Percentiles rank a stretch among this genome's conserved stretches.
Evolutionary conservation across 1,140 invertebrate species (phyloP).

Genomic region (Drosophila sechellia): DNA sequence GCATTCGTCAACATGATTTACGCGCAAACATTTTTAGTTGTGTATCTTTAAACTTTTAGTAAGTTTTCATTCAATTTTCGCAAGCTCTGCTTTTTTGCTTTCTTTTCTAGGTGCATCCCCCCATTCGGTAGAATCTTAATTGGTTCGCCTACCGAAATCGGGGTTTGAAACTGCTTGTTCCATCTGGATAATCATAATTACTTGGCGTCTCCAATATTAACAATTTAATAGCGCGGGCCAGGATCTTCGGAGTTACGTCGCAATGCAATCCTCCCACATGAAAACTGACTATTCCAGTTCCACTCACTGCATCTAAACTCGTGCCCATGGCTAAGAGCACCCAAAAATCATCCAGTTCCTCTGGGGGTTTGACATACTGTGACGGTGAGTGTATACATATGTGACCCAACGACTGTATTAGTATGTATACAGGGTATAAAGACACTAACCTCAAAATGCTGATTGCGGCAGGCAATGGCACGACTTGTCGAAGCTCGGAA

Average conservation of each 20-base stretch:
- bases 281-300: background rate
- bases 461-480: slow-evolving; percentile 60
- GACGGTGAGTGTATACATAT: background rate
- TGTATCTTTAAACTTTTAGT: slow-evolving; percentile 11
- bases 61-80: slow-evolving; percentile 41
- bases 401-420: slow-evolving; percentile 6
- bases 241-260: no score
- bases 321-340: background rate
- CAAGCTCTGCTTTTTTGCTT: background rate
- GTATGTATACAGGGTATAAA: slow-evolving; percentile 44
- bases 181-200: background rate
- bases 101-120: background rate
- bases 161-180: no score
- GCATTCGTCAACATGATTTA: slow-evolving; percentile 79
- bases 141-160: background rate
- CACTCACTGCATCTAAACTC: background rate
- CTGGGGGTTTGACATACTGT: slow-evolving; percentile 9
- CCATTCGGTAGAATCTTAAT: background rate
- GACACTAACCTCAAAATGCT: slow-evolving; percentile 79
- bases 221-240: no score
- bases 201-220: no score
- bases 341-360: slow-evolving; percentile 11
- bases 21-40: slow-evolving; percentile 66
- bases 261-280: no score
- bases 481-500: slow-evolving; percentile 27